Conservation (phyloP, 1,140 invertebrate genomes). For the Nephotettix cincticeps region DNA sequence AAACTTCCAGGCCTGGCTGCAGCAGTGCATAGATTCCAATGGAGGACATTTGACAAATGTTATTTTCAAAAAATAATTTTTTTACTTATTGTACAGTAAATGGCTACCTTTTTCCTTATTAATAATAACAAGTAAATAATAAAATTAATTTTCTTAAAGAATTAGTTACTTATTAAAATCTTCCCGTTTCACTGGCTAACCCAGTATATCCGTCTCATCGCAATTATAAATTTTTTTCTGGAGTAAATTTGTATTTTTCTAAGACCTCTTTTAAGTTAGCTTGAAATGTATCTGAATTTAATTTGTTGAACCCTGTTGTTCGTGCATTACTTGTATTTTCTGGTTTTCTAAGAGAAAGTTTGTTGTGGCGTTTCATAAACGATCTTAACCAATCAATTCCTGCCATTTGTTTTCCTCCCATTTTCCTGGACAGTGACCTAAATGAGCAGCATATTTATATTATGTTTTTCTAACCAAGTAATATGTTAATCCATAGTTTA, state of each 20-base stretch:
- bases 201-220: background rate
- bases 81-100: too few species aligned
- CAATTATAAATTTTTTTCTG: background rate
- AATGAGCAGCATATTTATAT: conserved; percentile 35
- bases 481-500: conserved; percentile 39
- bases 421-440: conserved; percentile 40
- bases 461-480: conserved; percentile 30
- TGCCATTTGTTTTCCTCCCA: conserved; percentile 41
- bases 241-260: background rate
- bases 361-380: conserved; percentile 42
- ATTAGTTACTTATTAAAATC: too few species aligned
- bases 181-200: too few species aligned
- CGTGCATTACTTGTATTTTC: conserved; percentile 45
- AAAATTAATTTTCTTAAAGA: too few species aligned
- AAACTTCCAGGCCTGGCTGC: too few species aligned
- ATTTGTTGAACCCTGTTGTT: conserved; percentile 42
- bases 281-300: conserved; percentile 40
- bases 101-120: too few species aligned
- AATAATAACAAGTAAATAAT: too few species aligned
- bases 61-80: too few species aligned
- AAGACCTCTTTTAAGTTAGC: background rate
- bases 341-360: conserved; percentile 42
- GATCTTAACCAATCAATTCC: conserved; percentile 44
- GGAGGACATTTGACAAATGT: too few species aligned
- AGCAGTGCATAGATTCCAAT: too few species aligned